Evolutionary conservation across 2,113 vertebrate genomes (phyloP).

Genomic region (Montifringilla adamsi): DNA sequence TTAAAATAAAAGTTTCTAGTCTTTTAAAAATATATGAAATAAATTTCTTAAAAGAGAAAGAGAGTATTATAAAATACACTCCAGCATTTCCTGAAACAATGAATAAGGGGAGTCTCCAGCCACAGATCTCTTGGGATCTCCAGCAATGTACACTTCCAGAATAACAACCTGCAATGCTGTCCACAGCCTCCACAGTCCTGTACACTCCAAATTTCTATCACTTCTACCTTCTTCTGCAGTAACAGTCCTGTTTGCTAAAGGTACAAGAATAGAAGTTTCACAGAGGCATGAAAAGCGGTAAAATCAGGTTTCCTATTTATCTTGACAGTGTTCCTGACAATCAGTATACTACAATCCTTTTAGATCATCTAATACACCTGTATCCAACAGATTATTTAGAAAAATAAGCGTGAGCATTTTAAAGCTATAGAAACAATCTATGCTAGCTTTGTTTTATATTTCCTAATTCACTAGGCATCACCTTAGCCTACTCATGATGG

Average conservation of each 20-base stretch:
- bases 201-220: not conserved
- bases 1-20: not conserved
- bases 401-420: not conserved
- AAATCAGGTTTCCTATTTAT: not conserved
- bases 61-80: not conserved
- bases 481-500: not conserved
- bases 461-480: not conserved
- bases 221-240: not conserved
- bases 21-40: not conserved
- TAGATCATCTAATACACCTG: not conserved
- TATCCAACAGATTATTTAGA: not conserved
- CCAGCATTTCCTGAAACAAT: too few relatives aligned
- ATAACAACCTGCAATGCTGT: not conserved
- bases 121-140: not conserved
- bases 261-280: not conserved
- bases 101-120: not conserved
- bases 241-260: not conserved
- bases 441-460: not conserved
- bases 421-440: not conserved
- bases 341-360: not conserved
- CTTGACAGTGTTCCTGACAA: not conserved
- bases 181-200: not conserved
- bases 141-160: fast-evolving
- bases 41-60: not conserved
- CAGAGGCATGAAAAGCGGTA: not conserved